phyloP scores from a whole-genome alignment of 2,797 vertebrate species.

The Pangasius macronema region DNA sequence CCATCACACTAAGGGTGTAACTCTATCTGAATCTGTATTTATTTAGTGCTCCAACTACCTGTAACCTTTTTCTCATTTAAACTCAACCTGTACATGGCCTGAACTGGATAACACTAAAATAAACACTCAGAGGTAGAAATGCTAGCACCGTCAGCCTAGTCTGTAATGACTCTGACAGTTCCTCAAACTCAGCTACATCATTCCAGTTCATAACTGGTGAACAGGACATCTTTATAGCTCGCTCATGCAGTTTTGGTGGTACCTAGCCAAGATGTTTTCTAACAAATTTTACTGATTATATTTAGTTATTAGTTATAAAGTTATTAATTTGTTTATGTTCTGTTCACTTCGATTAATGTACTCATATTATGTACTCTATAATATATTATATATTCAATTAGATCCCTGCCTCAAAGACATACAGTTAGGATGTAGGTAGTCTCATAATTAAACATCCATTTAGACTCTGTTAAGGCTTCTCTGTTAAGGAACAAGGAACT shows the following conservation, averaged over 20 bases:
- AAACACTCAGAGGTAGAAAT: background rate
- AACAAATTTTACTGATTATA: background rate
- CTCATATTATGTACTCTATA: background rate
- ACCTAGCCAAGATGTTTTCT: background rate
- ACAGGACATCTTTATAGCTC: background rate
- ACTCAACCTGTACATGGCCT: background rate
- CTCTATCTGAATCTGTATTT: background rate
- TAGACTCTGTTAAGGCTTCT: conserved; percentile 57
- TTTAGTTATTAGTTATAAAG: background rate
- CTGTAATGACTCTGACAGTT: background rate
- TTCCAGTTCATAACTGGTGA: background rate
- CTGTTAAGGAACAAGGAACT: conserved; percentile 49
- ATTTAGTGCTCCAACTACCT: background rate
- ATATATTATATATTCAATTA: background rate
- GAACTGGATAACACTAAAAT: background rate
- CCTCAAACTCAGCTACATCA: background rate
- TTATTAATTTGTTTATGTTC: background rate
- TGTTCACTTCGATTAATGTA: background rate
- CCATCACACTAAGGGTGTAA: background rate
- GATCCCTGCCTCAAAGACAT: background rate
- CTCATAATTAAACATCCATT: conserved; percentile 75
- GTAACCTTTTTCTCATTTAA: background rate
- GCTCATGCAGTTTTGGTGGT: background rate
- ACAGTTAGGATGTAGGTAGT: conserved; percentile 65
- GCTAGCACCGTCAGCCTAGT: background rate